Conservation (phyloP, 2,797 vertebrate genomes). For the Bradypodion pumilum region DNA sequence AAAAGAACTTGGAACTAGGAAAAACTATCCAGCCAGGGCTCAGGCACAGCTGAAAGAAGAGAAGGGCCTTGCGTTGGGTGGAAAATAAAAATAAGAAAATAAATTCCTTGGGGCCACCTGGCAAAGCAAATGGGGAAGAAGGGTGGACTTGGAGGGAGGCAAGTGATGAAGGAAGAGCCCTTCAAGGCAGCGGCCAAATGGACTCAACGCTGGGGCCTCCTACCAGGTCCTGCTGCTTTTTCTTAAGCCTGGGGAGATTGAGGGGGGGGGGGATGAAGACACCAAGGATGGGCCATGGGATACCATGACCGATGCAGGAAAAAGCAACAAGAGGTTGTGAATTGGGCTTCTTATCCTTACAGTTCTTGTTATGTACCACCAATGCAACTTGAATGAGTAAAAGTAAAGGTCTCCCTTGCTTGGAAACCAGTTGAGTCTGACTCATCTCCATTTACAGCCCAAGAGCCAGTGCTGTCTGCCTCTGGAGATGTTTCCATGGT, state of each 20-base stretch:
- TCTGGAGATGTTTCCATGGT: too few species aligned
- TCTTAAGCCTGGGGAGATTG: not conserved
- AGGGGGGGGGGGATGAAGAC: not conserved
- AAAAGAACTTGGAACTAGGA: conserved; percentile 43
- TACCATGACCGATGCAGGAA: not conserved
- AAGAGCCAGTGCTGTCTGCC: too few species aligned
- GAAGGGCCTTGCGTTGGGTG: conserved; percentile 39
- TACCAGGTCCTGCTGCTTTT: conserved; percentile 49
- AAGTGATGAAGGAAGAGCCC: conserved; percentile 68
- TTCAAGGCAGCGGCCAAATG: conserved; percentile 67
- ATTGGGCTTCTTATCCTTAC: too few species aligned
- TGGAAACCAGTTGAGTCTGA: too few species aligned
- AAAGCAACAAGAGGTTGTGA: not conserved
- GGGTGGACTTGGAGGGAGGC: rapidly evolving
- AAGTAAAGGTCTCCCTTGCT: too few species aligned
- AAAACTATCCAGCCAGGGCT: conserved; percentile 36
- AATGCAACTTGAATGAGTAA: too few species aligned
- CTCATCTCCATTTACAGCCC: too few species aligned
- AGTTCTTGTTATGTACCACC: too few species aligned
- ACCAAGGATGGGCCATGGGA: not conserved
- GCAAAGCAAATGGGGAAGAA: conserved; percentile 31
- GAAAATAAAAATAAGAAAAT: not conserved
- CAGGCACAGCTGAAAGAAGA: conserved; percentile 43
- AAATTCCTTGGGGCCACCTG: conserved; percentile 68
- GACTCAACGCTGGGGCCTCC: conserved; percentile 64